Percentiles rank a stretch among this genome's conserved stretches.
phyloP scores from a whole-genome alignment of 2,113 vertebrate species.

The Calyptomena viridis region DNA sequence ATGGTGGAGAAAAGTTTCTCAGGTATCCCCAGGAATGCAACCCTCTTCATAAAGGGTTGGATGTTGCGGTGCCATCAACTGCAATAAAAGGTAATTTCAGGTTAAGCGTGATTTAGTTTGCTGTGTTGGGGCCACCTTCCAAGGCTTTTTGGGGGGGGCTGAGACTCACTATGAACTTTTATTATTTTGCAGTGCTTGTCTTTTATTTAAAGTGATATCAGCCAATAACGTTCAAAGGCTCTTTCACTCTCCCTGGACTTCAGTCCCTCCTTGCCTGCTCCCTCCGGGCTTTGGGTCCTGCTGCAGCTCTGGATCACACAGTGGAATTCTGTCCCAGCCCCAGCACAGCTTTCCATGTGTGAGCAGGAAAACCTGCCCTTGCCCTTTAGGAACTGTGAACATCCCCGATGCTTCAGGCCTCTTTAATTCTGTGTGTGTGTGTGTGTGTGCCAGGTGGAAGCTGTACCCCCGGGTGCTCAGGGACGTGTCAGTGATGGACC shows the following conservation, averaged over 20 bases:
- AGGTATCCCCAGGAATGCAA: neutral
- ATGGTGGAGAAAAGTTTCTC: neutral
- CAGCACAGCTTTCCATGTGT: rapidly evolving
- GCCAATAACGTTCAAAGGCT: neutral
- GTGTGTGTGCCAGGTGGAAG: conserved; percentile 78
- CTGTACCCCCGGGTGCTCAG: conserved; percentile 87
- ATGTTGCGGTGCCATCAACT: rapidly evolving
- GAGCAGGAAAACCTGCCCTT: neutral
- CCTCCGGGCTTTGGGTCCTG: neutral
- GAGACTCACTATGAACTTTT: neutral
- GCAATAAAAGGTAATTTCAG: neutral
- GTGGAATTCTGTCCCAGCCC: neutral
- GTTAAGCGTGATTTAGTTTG: neutral
- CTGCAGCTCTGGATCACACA: neutral
- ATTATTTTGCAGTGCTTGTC: neutral
- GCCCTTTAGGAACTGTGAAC: neutral
- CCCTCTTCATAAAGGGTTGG: no score
- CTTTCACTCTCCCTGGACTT: neutral
- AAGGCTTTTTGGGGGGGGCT: neutral
- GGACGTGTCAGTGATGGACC: conserved; percentile 83
- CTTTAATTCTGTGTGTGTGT: neutral
- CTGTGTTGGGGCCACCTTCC: neutral
- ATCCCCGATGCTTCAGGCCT: rapidly evolving
- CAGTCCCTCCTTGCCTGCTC: rapidly evolving
- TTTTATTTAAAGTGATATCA: neutral